Conservation (phyloP, 2,113 vertebrate species). For the Lamprotornis superbus region DNA sequence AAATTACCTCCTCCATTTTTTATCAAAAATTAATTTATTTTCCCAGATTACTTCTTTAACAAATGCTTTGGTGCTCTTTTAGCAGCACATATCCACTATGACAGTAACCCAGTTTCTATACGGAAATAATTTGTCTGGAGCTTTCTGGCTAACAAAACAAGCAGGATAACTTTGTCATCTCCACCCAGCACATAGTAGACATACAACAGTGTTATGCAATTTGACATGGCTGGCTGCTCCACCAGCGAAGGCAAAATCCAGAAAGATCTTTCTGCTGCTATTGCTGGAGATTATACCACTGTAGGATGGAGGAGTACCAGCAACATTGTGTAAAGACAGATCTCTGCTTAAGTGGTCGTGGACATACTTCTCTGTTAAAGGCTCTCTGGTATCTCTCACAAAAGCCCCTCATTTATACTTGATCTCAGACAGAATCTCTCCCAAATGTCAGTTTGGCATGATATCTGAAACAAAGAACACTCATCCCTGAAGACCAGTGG, state of each 20-base stretch:
- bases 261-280: not conserved
- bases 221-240: conserved; percentile 4
- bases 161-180: not conserved
- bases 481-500: not conserved
- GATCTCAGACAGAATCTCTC: not conserved
- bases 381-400: not conserved
- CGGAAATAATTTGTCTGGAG: not conserved
- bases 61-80: not conserved
- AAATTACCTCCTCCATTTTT: not conserved
- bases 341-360: not conserved
- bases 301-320: not conserved
- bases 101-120: not conserved
- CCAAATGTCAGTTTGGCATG: not conserved
- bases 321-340: not conserved
- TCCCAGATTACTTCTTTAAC: not conserved
- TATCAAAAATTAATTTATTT: not conserved
- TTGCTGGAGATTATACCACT: not conserved
- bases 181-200: not conserved
- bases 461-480: not conserved
- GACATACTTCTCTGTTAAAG: not conserved
- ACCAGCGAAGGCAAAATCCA: not conserved
- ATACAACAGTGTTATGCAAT: not conserved
- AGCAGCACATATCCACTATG: not conserved
- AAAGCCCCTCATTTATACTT: not conserved
- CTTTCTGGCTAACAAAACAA: not conserved